Conservation (phyloP, 2,888 invertebrate genomes). For the Bugula neritina region DNA sequence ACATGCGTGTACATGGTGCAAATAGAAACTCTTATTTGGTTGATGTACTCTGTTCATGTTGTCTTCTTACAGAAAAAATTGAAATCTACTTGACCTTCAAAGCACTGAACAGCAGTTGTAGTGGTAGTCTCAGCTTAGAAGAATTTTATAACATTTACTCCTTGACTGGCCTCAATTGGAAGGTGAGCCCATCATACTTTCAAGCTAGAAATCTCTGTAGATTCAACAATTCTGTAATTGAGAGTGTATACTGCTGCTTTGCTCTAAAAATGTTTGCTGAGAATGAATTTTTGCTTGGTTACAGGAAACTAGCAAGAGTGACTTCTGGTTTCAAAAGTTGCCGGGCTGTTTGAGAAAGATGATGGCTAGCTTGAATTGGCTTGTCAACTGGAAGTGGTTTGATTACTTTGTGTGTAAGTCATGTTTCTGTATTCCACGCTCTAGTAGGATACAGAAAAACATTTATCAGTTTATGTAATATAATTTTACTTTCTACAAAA, state of each 20-base stretch:
- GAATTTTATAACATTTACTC: constrained; percentile 73
- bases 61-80: constrained; percentile 60
- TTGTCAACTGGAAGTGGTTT: constrained; percentile 65
- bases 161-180: constrained; percentile 69
- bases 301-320: constrained; percentile 38
- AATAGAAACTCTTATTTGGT: too few species aligned
- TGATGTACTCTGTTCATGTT: too few species aligned
- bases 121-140: constrained; percentile 64
- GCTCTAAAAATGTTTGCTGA: neutral
- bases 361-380: constrained; percentile 55
- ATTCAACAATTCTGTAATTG: too few species aligned
- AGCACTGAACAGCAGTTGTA: constrained; percentile 65
- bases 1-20: too few species aligned
- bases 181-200: too few species aligned
- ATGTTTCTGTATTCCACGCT: too few species aligned
- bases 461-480: too few species aligned
- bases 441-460: too few species aligned
- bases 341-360: constrained; percentile 57
- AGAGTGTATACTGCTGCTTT: neutral
- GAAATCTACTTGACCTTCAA: constrained; percentile 76
- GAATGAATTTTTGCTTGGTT: too few species aligned
- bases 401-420: constrained; percentile 56
- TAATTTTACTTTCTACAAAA: too few species aligned
- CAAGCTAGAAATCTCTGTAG: too few species aligned
- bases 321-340: constrained; percentile 67